Percentiles rank a stretch among this genome's conserved stretches.
These are phyloP conservation scores for Stichodactyla helianthus DNA, from an alignment of 64 coral and sea anemone genomes.

Conservation along the genomic window DNA sequence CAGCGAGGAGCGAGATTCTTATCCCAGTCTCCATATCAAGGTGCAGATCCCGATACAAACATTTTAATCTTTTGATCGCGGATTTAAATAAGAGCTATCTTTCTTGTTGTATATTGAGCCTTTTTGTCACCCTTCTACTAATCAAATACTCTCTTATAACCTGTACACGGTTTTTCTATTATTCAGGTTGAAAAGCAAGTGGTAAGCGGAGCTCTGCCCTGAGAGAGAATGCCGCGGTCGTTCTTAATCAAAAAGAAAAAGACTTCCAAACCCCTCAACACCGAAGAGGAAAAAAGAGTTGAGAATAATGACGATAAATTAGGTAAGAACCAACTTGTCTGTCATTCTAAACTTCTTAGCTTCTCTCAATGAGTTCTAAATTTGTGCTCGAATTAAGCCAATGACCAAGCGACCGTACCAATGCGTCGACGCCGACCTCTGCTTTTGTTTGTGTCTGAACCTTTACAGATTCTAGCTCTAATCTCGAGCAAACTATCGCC, in stretches of 20 bases:
- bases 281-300: neutral
- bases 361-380: neutral
- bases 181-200: neutral
- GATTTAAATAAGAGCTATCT: constrained; percentile 2
- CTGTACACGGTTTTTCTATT: neutral
- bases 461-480: neutral
- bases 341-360: neutral
- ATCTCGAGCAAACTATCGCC: neutral
- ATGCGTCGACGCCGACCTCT: neutral
- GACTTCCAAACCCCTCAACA: neutral
- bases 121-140: neutral
- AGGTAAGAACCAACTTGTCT: constrained; percentile 3
- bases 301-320: neutral
- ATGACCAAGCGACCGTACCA: neutral
- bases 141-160: neutral
- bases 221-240: neutral
- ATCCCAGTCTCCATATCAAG: neutral
- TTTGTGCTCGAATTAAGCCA: neutral
- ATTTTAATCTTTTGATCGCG: neutral
- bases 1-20: neutral
- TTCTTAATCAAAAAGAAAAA: constrained; percentile 7
- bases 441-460: neutral
- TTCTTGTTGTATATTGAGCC: neutral
- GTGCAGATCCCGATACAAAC: neutral
- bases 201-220: neutral